These are phyloP conservation scores for Cossypha heuglini DNA, from an alignment of 2,797 vertebrate genomes.

Conservation along the genomic window DNA sequence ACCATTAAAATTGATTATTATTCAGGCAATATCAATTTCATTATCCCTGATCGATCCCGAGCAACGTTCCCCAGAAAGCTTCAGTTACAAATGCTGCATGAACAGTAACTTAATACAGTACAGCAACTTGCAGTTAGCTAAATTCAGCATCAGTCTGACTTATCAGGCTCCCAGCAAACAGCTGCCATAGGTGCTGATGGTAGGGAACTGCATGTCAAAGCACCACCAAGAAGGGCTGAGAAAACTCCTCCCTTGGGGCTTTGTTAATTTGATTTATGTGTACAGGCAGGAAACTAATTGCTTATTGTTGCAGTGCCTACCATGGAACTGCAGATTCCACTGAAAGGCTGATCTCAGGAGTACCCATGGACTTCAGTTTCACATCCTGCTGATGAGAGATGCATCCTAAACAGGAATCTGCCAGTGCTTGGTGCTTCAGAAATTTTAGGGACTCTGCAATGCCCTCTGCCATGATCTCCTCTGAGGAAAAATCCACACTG, in stretches of 20 bases:
- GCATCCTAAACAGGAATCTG: neutral
- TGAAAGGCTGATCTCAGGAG: neutral
- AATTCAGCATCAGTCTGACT: constrained; percentile 19
- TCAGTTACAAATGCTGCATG: constrained; percentile 44
- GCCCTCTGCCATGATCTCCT: neutral
- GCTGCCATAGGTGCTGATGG: constrained; percentile 37
- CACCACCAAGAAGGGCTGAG: constrained; percentile 3
- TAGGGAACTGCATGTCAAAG: constrained; percentile 13
- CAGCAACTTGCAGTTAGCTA: constrained; percentile 15
- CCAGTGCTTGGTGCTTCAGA: neutral
- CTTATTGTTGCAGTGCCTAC: constrained; percentile 31
- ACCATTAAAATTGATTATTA: constrained; percentile 82
- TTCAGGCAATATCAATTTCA: constrained; percentile 75
- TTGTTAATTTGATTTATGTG: constrained; percentile 58
- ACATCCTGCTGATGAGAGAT: neutral
- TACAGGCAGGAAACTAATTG: constrained; percentile 45
- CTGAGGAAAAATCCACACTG: neutral
- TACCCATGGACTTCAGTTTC: neutral
- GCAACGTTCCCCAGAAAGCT: constrained; percentile 49
- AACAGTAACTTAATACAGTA: constrained; percentile 9
- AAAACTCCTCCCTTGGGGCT: constrained; percentile 27
- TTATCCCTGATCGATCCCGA: constrained; percentile 71
- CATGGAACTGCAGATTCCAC: neutral
- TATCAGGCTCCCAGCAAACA: constrained; percentile 27
- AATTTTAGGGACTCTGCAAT: neutral